Evolutionary conservation across 2,797 vertebrate species (phyloP).

Genomic region (Anguilla obscura): DNA sequence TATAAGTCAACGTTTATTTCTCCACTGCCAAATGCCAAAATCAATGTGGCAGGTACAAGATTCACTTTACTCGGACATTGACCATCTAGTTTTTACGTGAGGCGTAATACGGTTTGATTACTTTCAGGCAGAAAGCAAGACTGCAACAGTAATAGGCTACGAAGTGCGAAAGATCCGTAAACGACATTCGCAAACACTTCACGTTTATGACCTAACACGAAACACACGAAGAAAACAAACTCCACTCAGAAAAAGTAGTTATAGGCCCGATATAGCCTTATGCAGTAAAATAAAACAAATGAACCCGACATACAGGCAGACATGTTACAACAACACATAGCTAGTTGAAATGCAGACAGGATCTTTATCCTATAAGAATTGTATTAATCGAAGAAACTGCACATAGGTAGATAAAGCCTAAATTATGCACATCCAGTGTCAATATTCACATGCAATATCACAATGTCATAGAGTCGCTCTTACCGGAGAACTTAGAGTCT

Average conservation of each 20-base stretch:
- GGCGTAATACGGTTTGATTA: not conserved
- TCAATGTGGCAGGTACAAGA: not conserved
- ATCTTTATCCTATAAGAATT: not conserved
- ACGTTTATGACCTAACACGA: not conserved
- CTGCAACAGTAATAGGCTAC: not conserved
- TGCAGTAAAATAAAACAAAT: not conserved
- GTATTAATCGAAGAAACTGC: not conserved
- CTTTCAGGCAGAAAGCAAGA: not conserved
- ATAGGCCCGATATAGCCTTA: not conserved
- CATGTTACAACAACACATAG: not conserved
- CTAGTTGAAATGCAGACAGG: not conserved
- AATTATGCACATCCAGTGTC: not conserved
- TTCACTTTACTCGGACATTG: not conserved
- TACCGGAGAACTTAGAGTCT: slow-evolving; percentile 77
- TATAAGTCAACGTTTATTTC: not conserved
- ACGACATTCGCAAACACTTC: no score
- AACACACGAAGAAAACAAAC: not conserved
- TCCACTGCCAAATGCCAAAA: not conserved
- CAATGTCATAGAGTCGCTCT: slow-evolving; percentile 45
- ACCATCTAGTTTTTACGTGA: not conserved
- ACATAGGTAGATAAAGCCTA: not conserved
- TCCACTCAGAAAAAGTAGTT: not conserved
- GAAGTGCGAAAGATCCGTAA: not conserved
- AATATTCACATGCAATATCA: not conserved
- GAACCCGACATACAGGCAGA: not conserved